Evolutionary conservation across 1,140 invertebrate species (phyloP).

Genomic region (Venustaconcha ellipsiformis): DNA sequence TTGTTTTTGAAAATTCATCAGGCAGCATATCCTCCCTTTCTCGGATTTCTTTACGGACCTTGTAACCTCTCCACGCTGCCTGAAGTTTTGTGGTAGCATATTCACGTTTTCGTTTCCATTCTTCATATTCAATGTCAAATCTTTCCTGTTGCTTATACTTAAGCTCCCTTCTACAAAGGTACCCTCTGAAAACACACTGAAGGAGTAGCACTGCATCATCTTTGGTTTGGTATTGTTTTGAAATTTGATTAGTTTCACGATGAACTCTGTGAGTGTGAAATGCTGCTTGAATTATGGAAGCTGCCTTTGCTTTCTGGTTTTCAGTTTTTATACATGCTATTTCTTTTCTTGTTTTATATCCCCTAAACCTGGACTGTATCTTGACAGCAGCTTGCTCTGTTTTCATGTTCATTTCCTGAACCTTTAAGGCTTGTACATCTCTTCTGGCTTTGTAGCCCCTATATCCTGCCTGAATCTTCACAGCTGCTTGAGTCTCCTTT

Average conservation of each 20-base stretch:
- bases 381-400: slow-evolving; percentile 12
- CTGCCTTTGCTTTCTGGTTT: slow-evolving; percentile 15
- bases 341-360: slow-evolving; percentile 17
- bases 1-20: no score
- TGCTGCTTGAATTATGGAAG: background rate
- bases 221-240: no score
- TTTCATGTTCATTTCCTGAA: slow-evolving; percentile 13
- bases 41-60: slow-evolving; percentile 13
- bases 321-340: slow-evolving; percentile 25
- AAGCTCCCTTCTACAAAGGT: background rate
- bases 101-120: slow-evolving; percentile 8
- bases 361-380: slow-evolving; percentile 20
- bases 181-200: no score
- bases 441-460: slow-evolving; percentile 18
- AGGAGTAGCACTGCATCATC: no score
- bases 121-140: slow-evolving; percentile 19
- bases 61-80: slow-evolving; percentile 24
- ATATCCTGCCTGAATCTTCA: slow-evolving; percentile 14
- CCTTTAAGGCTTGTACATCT: background rate
- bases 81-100: slow-evolving; percentile 20
- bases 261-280: no score
- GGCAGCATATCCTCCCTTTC: no score
- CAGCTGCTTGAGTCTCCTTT: slow-evolving; percentile 19
- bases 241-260: no score
- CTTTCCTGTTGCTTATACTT: slow-evolving; percentile 6